These are phyloP conservation scores for Hippoglossus hippoglossus DNA, from an alignment of 2,797 vertebrate genomes.

Conservation along the genomic window DNA sequence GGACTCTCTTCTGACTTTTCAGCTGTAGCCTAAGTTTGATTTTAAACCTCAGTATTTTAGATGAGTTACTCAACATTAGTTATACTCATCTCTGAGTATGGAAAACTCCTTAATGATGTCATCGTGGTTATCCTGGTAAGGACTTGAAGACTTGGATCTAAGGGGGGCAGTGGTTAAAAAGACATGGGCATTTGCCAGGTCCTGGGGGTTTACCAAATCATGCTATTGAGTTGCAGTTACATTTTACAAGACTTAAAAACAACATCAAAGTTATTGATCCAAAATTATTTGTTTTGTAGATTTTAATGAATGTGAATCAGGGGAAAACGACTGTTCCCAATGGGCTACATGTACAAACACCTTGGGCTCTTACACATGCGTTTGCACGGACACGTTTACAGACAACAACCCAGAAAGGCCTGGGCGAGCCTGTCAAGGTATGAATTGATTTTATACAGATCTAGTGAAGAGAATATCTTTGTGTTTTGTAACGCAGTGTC, in stretches of 20 bases:
- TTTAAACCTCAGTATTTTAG: constrained; percentile 4
- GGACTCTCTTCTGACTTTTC: background rate
- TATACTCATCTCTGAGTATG: too few species aligned
- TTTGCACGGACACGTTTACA: constrained; percentile 74
- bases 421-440: constrained; percentile 87
- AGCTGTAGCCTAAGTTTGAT: background rate
- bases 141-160: too few species aligned
- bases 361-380: constrained; percentile 84
- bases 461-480: background rate
- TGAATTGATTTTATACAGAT: background rate
- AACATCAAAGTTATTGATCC: too few species aligned
- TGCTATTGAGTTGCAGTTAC: too few species aligned
- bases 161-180: too few species aligned
- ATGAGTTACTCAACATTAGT: background rate
- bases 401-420: constrained; percentile 72
- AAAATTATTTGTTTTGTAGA: constrained; percentile 68
- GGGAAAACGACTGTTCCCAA: constrained; percentile 83
- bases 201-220: too few species aligned
- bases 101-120: too few species aligned
- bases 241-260: too few species aligned
- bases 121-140: too few species aligned
- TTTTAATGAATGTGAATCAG: constrained; percentile 83
- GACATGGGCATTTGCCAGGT: too few species aligned
- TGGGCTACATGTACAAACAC: constrained; percentile 84
- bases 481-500: constrained; percentile 25